These are phyloP conservation scores for Lutjanus erythropterus DNA, from an alignment of 2,113 vertebrate genomes.

Conservation along the genomic window DNA sequence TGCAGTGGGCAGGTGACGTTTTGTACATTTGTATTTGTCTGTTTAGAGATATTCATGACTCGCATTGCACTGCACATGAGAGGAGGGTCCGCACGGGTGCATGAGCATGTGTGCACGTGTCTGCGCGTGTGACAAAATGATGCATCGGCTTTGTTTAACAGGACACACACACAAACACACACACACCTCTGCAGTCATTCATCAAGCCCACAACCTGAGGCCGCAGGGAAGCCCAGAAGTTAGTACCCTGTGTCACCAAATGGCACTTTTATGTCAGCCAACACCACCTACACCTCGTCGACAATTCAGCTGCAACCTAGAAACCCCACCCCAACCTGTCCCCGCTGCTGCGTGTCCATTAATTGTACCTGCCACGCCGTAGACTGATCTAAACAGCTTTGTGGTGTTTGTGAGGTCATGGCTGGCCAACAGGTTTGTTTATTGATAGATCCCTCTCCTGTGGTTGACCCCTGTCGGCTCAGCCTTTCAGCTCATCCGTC, in stretches of 20 bases:
- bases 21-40: background rate
- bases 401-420: constrained; percentile 32
- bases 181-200: constrained; percentile 45
- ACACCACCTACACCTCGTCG: constrained; percentile 13
- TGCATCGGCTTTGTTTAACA: constrained; percentile 70
- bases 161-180: constrained; percentile 34
- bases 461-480: constrained; percentile 20
- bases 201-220: constrained; percentile 50
- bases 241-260: constrained; percentile 20
- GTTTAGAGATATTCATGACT: constrained; percentile 57
- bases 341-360: background rate
- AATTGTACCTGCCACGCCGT: constrained; percentile 11
- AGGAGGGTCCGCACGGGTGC: background rate
- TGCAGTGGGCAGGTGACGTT: background rate
- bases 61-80: constrained; percentile 17
- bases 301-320: constrained; percentile 19
- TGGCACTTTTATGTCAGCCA: constrained; percentile 42
- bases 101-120: background rate
- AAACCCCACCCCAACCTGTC: constrained; percentile 8
- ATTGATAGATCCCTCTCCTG: constrained; percentile 12
- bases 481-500: constrained; percentile 41
- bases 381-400: background rate
- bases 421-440: constrained; percentile 17
- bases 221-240: constrained; percentile 21
- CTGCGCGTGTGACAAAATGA: constrained; percentile 64